Base-by-base conservation (phyloP, 1,140 invertebrate species). In the Aphelinus certus region DNA sequence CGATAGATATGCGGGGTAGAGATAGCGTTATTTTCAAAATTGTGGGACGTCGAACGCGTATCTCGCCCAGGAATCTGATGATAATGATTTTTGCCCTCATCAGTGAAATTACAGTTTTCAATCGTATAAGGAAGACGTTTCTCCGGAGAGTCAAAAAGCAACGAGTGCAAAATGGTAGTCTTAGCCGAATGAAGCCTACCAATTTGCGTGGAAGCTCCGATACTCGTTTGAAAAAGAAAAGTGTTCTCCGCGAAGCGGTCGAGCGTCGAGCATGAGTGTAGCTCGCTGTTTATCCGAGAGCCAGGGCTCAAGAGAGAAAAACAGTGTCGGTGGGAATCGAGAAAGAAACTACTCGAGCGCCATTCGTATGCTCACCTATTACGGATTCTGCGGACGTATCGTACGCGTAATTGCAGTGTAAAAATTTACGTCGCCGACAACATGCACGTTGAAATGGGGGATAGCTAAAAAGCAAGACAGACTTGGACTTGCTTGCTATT, bases 361-460 rank as follows among this genome's bases (percentile, higher is more conserved):
- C 73, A 75, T 75, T 75, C 62, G 73, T 75, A 75, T 75, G 73
- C 73, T 75, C 68, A 55, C 68, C 73, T 75, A 75, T 75, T 75
- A 75, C 53, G 73, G 49, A 75, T 75, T 71, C 68, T 56, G 57
- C 73, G 61, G 62, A 71, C 73, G 67, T 75, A 71, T 71, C 67
- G 66, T 75, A 60, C 57, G 73, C 68, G 73, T 75, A 75, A 75
- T 75, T 75, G 55, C 73, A 75, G 73, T 71, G 68, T 75, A 75
- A 75, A 75, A 75, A 75, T 75, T 75, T 75, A 75, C 73, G 73
- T 75, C 73, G 73, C 49, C 67, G 67, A 60, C 43, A 60, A 66
- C 26, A 51, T 57, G n/a, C 60, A 53, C 65, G 60, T 46, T 9
- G 65, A 9, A 7, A 55, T 2, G 47, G 56, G 42, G 43, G 71